Evolutionary conservation across 2,797 vertebrate species (phyloP), one percentile per base, ranked within the genome.

Genomic region (Myripristis jacobus): DNA sequence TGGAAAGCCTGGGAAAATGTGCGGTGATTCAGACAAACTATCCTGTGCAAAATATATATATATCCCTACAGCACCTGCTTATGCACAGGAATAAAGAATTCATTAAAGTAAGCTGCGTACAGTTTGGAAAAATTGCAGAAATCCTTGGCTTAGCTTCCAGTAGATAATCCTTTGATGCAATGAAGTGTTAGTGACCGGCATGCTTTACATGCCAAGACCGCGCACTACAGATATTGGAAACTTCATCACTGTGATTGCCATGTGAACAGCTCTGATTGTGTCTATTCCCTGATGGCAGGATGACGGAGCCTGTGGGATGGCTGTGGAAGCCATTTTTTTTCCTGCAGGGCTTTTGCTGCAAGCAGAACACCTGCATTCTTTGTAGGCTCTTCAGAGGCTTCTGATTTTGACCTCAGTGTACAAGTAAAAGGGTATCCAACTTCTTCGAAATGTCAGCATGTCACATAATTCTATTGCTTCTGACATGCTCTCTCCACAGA

Each of bases 321-420:
- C 18, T 36, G 50, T 46, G 38, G 24, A 38, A 51, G 51, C 52
- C 11, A 24, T 41, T 36, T 25, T 38, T 47, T 62, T 59, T 34
- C 19, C 75, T 69, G 54, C 5, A 51, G 80, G 82, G 53, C 29
- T 16, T 89, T 84, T 81, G 78, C 83, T 88, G 65, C 61, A 27
- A 86, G 81, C 73, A 54, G 50, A 92, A 88, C 89, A 92, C 89
- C 88, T 90, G 85, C 76, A 86, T 79, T 83, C 64, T 69, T 68
- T 66, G 29, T 56, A 36, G 24, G 36, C 66, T 79, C 71, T 74
- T 58, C 19, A 44, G 73, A 79, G 75, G 34, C 76, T 72, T 84
- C 36, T 56, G 82, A 79, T 64, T 84, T 79, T 89, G 82, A 89
- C 87, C 85, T 81, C 54, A 16, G 77, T 11, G 56, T 68, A 48